These are phyloP conservation scores for Corythaeola cristata DNA, from an alignment of 2,113 vertebrate genomes.

Conservation along the genomic window DNA sequence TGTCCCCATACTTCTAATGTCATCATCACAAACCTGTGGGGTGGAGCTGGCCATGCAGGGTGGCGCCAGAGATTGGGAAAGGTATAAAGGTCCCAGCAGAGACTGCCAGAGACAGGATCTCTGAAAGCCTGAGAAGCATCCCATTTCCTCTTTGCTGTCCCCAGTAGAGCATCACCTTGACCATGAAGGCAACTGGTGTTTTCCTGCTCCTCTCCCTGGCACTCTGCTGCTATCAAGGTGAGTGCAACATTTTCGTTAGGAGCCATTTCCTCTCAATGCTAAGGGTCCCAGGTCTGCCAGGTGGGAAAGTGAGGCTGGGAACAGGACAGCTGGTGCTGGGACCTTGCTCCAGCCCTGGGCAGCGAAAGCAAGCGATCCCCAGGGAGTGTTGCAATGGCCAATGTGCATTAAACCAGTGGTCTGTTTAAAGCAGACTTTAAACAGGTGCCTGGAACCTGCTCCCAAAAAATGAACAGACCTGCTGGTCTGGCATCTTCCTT, in stretches of 20 bases:
- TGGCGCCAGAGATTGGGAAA: not conserved
- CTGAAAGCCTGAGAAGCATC: not conserved
- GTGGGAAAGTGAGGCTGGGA: not conserved
- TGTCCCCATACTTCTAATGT: not conserved
- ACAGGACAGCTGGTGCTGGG: not conserved
- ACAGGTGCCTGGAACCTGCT: not conserved
- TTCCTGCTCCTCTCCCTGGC: conserved; percentile 45
- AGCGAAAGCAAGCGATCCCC: not conserved
- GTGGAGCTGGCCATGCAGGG: conserved; percentile 2
- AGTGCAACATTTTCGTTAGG: not conserved
- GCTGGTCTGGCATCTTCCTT: not conserved
- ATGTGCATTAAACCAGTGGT: fast-evolving
- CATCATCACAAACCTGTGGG: not conserved
- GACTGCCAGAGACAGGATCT: not conserved
- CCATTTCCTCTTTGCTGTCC: not conserved
- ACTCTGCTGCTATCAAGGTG: conserved; percentile 45
- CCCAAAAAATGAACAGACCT: not conserved
- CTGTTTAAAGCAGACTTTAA: not conserved
- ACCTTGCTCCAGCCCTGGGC: not conserved
- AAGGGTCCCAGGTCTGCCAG: not conserved
- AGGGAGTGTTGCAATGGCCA: not conserved
- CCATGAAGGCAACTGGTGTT: conserved; percentile 33
- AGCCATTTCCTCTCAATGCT: not conserved
- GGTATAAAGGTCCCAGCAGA: not conserved
- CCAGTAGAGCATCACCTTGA: not conserved